Conservation (phyloP, 2,113 vertebrate genomes). For the Zosterops borbonicus region DNA sequence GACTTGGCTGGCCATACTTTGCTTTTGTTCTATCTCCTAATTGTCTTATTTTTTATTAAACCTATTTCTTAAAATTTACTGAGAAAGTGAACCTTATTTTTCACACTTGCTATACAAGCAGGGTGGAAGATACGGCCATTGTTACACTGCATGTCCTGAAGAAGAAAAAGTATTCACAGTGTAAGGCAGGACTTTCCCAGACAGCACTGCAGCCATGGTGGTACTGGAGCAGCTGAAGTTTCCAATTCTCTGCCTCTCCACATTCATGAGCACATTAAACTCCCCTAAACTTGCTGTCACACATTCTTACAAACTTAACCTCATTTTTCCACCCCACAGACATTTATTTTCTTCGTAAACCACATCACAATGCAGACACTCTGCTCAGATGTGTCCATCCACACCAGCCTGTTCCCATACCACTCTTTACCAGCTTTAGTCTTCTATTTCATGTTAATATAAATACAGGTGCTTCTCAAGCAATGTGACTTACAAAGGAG, state of each 20-base stretch:
- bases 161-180: not conserved
- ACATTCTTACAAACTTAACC: not conserved
- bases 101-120: not conserved
- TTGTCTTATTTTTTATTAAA: no score
- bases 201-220: not conserved
- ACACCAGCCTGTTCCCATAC: not conserved
- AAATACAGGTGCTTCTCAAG: not conserved
- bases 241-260: not conserved
- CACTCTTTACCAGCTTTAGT: not conserved
- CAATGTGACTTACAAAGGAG: not conserved
- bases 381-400: not conserved
- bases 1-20: no score
- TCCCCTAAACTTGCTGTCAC: not conserved
- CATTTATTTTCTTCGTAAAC: not conserved
- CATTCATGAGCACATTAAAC: accelerated
- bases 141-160: not conserved
- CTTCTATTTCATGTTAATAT: not conserved
- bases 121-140: not conserved
- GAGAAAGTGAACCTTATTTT: no score
- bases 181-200: not conserved
- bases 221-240: not conserved
- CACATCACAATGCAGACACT: not conserved
- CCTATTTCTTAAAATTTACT: no score
- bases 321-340: not conserved
- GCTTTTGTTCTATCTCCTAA: no score